Evolutionary conservation across 1,140 invertebrate species (phyloP), one percentile per base, ranked within the genome.

Genomic region (Bombus difficillimus): DNA sequence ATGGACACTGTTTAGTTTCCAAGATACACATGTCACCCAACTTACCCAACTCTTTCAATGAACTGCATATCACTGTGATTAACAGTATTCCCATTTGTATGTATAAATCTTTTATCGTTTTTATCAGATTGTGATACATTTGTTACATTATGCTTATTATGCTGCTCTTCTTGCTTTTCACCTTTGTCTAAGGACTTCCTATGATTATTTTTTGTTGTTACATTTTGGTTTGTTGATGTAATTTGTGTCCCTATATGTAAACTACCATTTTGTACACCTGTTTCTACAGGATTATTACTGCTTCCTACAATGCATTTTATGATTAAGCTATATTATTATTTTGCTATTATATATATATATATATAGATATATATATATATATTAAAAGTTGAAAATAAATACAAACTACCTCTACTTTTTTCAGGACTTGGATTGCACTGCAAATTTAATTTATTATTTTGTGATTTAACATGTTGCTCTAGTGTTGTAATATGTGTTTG

Each of bases 401-500:
- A 95, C 93, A 93, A 94, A 88, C 93, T 95, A 96, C 96, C 96
- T 96, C 94, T 96, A 91, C 94, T 95, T 89, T 96, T 96, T 88
- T 96, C 96, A 85, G 95, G 95, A 92, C 95, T 96, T 90, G 94
- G 94, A 90, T 95, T 96, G 73, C 95, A 94, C 81, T 95, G 94
- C 86, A 92, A 86, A 91, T 92, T 94, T 92, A 93, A 93, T 92
- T 93, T 95, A 74, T 94, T 94, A 74, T 94, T 90, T 88, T 96
- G 95, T 87, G 93, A 92, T 93, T 95, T 95, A 85, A 91, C 91
- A 79, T 94, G 93, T 81, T 94, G 94, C 77, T 95, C 94, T 71
- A 93, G 87, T 25, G 91, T 57, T 59, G 90, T 85, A 81, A 92
- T 88, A 81, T 94, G 94, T 82, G 91, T 81, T 90, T 93, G 94